phyloP scores from a whole-genome alignment of 2,797 vertebrate species.

The Potorous gilbertii region DNA sequence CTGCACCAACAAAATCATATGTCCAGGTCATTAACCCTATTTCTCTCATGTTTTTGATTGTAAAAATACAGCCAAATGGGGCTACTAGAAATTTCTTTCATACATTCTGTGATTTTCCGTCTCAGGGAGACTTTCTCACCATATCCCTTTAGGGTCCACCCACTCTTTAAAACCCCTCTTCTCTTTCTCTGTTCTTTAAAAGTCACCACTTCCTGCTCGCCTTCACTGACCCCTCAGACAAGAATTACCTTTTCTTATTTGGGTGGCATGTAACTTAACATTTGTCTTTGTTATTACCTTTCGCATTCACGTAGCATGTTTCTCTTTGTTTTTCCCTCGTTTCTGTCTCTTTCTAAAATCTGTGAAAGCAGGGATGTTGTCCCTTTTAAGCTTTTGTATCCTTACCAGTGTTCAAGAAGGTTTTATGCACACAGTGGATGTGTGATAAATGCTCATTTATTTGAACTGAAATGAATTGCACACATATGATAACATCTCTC shows the following conservation, averaged over 20 bases:
- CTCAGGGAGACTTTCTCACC: neutral
- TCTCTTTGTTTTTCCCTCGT: neutral
- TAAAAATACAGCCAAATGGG: neutral
- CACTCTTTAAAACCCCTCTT: neutral
- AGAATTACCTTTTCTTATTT: neutral
- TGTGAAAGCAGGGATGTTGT: neutral
- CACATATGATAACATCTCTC: neutral
- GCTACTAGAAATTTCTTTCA: neutral
- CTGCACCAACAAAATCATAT: neutral
- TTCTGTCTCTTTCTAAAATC: neutral
- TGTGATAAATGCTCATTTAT: neutral
- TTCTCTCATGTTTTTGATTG: neutral
- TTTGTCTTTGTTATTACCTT: neutral
- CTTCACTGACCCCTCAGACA: neutral
- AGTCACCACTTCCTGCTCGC: neutral
- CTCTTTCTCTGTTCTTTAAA: neutral
- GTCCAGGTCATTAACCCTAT: neutral
- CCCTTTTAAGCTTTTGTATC: neutral
- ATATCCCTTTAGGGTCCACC: neutral
- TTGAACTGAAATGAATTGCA: neutral
- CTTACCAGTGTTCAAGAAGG: neutral
- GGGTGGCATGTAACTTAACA: neutral
- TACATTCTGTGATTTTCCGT: neutral
- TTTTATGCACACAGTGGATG: neutral
- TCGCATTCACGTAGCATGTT: neutral